These are phyloP conservation scores for Stegana nigrithorax DNA, from an alignment of 2,888 invertebrate species.

Conservation along the genomic window DNA sequence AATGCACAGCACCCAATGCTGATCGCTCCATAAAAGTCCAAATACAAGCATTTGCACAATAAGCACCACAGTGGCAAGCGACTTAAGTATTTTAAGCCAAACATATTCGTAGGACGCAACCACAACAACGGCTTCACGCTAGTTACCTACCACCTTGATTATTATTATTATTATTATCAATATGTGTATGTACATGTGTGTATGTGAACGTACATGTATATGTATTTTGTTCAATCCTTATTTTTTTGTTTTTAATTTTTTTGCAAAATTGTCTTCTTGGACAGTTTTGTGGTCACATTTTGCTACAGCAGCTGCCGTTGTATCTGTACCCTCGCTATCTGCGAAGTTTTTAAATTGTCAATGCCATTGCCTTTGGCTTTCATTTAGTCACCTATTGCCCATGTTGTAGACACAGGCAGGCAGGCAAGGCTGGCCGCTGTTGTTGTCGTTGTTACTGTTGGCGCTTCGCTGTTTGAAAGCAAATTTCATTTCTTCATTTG, in stretches of 20 bases:
- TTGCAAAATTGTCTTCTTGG: neutral
- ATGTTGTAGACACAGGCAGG: neutral
- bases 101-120: neutral
- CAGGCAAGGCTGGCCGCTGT: slow-evolving; percentile 33
- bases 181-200: too few species aligned
- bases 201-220: too few species aligned
- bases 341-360: neutral
- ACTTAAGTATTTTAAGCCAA: slow-evolving; percentile 30
- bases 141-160: slow-evolving; percentile 57
- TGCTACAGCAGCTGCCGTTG: slow-evolving; percentile 24
- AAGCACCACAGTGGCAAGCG: slow-evolving; percentile 53
- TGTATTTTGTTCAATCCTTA: neutral
- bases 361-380: slow-evolving; percentile 7
- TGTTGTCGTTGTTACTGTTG: slow-evolving; percentile 32
- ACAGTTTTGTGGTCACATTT: slow-evolving; percentile 25
- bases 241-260: neutral
- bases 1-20: neutral
- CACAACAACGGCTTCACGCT: slow-evolving; percentile 32
- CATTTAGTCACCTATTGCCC: slow-evolving; percentile 12
- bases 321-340: neutral
- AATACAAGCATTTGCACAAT: too few species aligned
- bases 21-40: slow-evolving; percentile 56
- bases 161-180: too few species aligned
- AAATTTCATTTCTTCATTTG: slow-evolving; percentile 62
- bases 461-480: slow-evolving; percentile 46